phyloP scores from a whole-genome alignment of 1,140 invertebrate species.

The Macrostomum lignano region DNA sequence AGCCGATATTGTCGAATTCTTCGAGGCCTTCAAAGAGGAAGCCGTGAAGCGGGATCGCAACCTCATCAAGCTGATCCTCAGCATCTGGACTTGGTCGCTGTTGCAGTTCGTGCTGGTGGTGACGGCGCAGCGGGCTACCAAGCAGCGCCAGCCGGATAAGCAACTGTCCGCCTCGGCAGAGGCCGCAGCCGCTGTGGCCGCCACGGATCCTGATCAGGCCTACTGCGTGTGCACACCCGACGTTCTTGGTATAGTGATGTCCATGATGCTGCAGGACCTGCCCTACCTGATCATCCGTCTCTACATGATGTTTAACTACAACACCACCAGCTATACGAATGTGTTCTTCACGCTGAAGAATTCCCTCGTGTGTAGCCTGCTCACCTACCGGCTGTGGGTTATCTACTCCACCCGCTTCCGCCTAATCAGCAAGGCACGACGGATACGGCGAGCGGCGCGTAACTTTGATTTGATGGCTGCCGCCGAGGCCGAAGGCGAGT shows the following conservation, averaged over 20 bases:
- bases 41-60: conserved; percentile 15
- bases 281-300: conserved; percentile 16
- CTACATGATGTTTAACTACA: conserved; percentile 11
- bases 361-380: conserved; percentile 14
- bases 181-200: conserved; percentile 2
- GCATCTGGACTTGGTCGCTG: conserved; percentile 43
- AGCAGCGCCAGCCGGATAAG: conserved; percentile 15
- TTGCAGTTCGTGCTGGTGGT: conserved; percentile 63
- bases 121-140: conserved; percentile 50
- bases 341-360: conserved; percentile 18
- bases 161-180: too few relatives aligned
- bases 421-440: too few relatives aligned
- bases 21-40: conserved; percentile 47
- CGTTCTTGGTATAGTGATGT: conserved; percentile 10
- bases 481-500: too few relatives aligned
- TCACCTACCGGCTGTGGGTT: conserved; percentile 14
- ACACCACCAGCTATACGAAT: conserved; percentile 15
- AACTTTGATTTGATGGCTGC: too few relatives aligned
- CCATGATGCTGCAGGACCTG: conserved; percentile 13
- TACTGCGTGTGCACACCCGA: too few relatives aligned
- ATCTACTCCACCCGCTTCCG: too few relatives aligned
- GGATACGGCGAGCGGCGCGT: too few relatives aligned
- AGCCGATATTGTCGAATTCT: conserved; percentile 78
- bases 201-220: too few relatives aligned
- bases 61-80: conserved; percentile 17